Percentiles rank a stretch among this genome's conserved stretches.
These are phyloP conservation scores for Acleris laterana DNA, from an alignment of 2,888 invertebrate genomes.

Conservation along the genomic window DNA sequence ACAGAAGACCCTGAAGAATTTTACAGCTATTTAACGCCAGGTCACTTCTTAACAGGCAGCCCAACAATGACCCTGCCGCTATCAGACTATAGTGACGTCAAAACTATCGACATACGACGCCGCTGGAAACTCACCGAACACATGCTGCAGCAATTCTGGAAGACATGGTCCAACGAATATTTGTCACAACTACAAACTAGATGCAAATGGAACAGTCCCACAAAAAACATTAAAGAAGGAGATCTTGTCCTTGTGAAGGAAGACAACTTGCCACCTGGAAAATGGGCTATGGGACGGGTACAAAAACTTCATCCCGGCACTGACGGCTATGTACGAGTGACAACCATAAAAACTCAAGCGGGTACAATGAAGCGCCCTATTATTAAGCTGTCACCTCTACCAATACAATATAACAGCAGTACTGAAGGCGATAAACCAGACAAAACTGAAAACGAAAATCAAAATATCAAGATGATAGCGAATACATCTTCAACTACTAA, in stretches of 20 bases:
- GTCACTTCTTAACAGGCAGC: constrained; percentile 41
- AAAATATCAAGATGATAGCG: too few species aligned
- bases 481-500: neutral
- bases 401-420: neutral
- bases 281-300: constrained; percentile 4
- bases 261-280: constrained; percentile 10
- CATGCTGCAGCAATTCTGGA: constrained; percentile 35
- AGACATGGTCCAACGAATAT: constrained; percentile 29
- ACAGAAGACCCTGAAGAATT: constrained; percentile 42
- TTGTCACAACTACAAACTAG: constrained; percentile 24
- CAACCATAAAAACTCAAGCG: constrained; percentile 21
- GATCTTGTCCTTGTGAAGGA: constrained; percentile 30
- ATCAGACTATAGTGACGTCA: constrained; percentile 11
- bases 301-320: constrained; percentile 8
- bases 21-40: constrained; percentile 41
- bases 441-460: too few species aligned
- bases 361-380: constrained; percentile 7
- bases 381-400: constrained; percentile 20
- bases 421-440: neutral
- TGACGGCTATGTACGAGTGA: too few species aligned
- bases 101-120: neutral
- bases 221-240: constrained; percentile 22
- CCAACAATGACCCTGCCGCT: constrained; percentile 31
- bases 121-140: constrained; percentile 30
- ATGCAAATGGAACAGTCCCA: constrained; percentile 28